These are phyloP conservation scores for Mantis religiosa DNA, from an alignment of 2,888 invertebrate species.

Conservation along the genomic window DNA sequence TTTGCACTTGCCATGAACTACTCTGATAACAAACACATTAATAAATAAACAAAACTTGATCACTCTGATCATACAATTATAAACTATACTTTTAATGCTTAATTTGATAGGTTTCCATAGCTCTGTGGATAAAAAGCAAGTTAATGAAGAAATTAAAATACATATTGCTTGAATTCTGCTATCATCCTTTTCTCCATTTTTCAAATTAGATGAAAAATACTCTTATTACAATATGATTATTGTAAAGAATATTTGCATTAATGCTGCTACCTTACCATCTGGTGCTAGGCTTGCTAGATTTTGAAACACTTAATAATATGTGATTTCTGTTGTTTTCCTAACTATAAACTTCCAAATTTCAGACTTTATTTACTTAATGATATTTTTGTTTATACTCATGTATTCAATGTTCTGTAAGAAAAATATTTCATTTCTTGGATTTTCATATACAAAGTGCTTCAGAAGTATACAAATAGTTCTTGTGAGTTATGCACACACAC, in stretches of 20 bases:
- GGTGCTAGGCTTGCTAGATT: not conserved
- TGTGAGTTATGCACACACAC: no score
- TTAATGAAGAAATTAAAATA: no score
- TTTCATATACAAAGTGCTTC: no score
- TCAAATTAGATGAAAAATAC: not conserved
- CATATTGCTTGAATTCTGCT: no score
- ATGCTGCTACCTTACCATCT: not conserved
- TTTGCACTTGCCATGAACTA: not conserved
- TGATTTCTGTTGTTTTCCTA: not conserved
- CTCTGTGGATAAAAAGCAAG: no score
- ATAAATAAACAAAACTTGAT: no score
- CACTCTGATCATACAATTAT: no score
- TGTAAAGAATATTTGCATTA: not conserved
- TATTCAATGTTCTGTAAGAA: no score
- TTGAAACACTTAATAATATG: not conserved
- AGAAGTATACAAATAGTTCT: no score
- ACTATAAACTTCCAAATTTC: not conserved
- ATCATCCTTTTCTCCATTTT: not conserved
- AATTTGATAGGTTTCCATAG: not conserved
- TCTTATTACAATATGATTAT: not conserved
- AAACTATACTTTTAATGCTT: not conserved
- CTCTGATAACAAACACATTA: not conserved
- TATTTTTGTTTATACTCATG: not conserved
- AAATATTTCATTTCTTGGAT: no score
- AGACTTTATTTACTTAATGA: not conserved